phyloP scores from a whole-genome alignment of 2,797 vertebrate species.

The Australoheros facetus region DNA sequence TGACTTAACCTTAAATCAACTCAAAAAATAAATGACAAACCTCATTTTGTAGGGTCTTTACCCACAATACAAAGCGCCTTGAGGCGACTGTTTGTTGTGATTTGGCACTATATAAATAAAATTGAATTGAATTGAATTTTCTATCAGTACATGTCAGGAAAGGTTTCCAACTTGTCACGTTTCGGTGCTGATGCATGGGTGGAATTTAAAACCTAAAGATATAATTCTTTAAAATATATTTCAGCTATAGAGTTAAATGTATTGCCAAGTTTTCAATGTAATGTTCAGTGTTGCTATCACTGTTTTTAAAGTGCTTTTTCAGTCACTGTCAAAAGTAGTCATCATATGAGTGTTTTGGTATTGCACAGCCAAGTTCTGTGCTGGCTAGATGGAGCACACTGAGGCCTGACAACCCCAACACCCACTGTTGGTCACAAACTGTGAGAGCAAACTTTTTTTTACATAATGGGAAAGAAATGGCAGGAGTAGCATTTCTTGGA shows the following conservation, averaged over 20 bases:
- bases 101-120: too few species aligned
- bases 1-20: background rate
- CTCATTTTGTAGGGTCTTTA: too few species aligned
- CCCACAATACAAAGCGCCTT: too few species aligned
- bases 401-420: background rate
- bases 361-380: background rate
- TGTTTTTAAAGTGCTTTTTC: background rate
- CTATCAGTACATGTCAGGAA: background rate
- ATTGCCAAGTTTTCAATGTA: background rate
- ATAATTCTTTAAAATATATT: background rate
- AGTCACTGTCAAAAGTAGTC: background rate
- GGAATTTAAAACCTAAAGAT: background rate
- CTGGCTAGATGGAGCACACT: background rate
- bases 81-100: too few species aligned
- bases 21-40: background rate
- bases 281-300: background rate
- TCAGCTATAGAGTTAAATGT: background rate
- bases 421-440: conserved; percentile 30
- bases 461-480: conserved; percentile 32
- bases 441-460: conserved; percentile 15
- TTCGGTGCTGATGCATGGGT: too few species aligned
- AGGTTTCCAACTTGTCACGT: background rate
- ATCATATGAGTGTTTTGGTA: background rate
- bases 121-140: too few species aligned
- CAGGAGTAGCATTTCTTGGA: background rate